Conservation (phyloP, 2,797 vertebrate genomes). For the Bovichtus diacanthus region DNA sequence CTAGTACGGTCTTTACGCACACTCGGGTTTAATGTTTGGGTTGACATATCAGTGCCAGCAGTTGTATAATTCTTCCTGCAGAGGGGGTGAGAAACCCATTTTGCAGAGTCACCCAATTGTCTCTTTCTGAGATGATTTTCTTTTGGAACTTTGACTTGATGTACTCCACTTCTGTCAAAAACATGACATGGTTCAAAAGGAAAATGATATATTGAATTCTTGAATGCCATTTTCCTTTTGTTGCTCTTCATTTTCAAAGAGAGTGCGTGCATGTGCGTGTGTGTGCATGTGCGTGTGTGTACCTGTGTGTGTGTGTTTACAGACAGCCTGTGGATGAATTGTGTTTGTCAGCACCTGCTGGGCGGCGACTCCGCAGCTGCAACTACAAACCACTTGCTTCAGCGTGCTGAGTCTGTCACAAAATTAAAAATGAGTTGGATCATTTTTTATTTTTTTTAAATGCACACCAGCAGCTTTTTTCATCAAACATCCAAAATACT, state of each 20-base stretch:
- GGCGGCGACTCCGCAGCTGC: constrained; percentile 39
- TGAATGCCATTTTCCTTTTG: not conserved
- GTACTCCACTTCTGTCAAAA: not conserved
- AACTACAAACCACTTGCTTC: constrained; percentile 42
- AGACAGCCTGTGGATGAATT: not conserved
- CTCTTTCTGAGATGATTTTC: not conserved
- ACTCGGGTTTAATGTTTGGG: not conserved
- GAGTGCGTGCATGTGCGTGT: not conserved
- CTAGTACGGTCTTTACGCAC: not conserved
- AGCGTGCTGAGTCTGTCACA: constrained; percentile 15
- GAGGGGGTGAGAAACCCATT: constrained; percentile 41
- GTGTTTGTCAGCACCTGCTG: constrained; percentile 39
- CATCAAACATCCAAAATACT: not conserved
- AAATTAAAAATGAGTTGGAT: constrained; percentile 12
- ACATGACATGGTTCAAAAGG: not conserved
- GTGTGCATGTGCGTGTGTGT: not conserved
- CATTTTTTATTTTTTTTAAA: not conserved
- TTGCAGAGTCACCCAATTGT: not conserved
- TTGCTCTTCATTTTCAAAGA: not conserved
- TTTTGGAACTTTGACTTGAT: constrained; percentile 9
- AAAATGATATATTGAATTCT: not conserved
- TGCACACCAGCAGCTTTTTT: not conserved
- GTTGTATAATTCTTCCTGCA: constrained; percentile 25
- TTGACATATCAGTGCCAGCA: not conserved
- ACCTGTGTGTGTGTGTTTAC: constrained; percentile 8